Base-by-base conservation (phyloP, 2,113 vertebrate species). In the Benitochromis conjunctus region DNA sequence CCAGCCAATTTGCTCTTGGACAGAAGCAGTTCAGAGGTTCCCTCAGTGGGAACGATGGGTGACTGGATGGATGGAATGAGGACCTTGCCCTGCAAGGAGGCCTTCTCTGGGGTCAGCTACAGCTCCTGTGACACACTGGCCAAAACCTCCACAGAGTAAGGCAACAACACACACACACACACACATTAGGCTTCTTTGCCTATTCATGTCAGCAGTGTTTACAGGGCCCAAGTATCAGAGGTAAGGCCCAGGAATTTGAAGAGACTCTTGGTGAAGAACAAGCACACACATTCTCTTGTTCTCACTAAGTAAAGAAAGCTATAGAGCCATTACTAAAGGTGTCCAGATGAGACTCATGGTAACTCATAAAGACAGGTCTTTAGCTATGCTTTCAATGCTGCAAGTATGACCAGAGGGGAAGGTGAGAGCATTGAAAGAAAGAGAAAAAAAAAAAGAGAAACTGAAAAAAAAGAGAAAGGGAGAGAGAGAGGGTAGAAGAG, bases 131-230 rank as follows among this genome's bases (percentile, higher is more conserved):
- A 99, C 88, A 99, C 98, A 31, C 97, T 99, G 94, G 97, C 98
- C 96, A 99, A 99, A 95, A 97, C 98, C 86, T 97, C 98, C 87
- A 97, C 97, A 84, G 98, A 99, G 98, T 99, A 98, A 99, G 98
- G 92, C 60, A 82, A 71, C 78, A 77, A 76, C 81, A 91, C 85
- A 83, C 80, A 78, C 80, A 82, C 26, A 84, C 21, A 85, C 84
- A 87, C 66, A 86, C 83, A 85, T 74, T 66, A 80, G 58, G 54
- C 26, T 78, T 24, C 79, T 80, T 87, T 89, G 83, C 77, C 83
- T 51, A 89, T 93, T 92, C 84, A 91, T 81, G 74, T 88, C 80
- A 91, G 64, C 16, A 84, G 83, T 54, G 34, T 94, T 92, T 88
- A 87, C 79, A 88, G 77, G 78, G 82, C 46, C 77, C 51, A 71